Percentiles rank a stretch among this genome's conserved stretches.
Evolutionary conservation across 2,797 vertebrate genomes (phyloP).

Genomic region (Neosilurus hyrtlii): DNA sequence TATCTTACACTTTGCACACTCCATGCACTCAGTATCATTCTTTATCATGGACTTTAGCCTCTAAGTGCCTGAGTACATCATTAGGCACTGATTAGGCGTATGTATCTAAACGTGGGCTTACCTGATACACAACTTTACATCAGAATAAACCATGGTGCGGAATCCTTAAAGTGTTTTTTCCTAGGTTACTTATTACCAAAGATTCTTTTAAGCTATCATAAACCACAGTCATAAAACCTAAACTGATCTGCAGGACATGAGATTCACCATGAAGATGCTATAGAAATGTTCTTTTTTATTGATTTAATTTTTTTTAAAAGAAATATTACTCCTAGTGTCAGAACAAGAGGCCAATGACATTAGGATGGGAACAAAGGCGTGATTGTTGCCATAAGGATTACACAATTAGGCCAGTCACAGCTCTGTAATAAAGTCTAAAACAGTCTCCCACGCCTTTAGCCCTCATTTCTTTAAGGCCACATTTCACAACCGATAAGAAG

Average conservation of each 20-base stretch:
- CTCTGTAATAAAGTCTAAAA: conserved; percentile 14
- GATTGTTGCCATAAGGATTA: conserved; percentile 16
- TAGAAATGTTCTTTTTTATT: not conserved
- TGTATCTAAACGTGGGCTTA: not conserved
- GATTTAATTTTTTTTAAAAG: not conserved
- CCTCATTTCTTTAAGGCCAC: conserved; percentile 9
- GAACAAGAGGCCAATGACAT: conserved; percentile 32
- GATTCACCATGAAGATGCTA: not conserved
- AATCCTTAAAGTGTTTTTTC: not conserved
- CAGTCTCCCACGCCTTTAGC: conserved; percentile 26
- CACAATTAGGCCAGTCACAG: conserved; percentile 15
- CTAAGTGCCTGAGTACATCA: not conserved
- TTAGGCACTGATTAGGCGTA: not conserved
- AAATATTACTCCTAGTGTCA: not conserved
- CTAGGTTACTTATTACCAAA: not conserved
- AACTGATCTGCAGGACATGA: not conserved
- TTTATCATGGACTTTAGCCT: not conserved
- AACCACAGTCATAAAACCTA: not conserved
- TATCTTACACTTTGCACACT: not conserved
- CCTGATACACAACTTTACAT: not conserved
- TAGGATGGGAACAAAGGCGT: conserved; percentile 11
- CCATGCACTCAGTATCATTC: not conserved
- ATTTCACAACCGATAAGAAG: conserved; percentile 36
- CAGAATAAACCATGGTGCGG: no score
- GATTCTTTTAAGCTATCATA: not conserved